Evolutionary conservation across 2,888 invertebrate species (phyloP), one percentile per base, ranked within the genome.

Genomic region (Salpingus planirostris): DNA sequence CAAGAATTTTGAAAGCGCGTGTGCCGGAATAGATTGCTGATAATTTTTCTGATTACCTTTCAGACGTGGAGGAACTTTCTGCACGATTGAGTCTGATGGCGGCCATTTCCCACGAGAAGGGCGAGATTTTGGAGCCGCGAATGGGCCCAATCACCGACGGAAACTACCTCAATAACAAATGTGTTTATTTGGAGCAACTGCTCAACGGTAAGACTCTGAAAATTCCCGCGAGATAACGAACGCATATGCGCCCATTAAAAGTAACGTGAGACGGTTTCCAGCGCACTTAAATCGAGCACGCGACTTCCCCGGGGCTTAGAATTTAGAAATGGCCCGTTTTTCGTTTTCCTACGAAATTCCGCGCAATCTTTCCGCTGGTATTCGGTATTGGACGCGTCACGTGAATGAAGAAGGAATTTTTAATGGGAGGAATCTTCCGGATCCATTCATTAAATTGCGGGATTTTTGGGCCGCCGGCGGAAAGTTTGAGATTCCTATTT

Each of bases 51-150:
- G n/a, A n/a, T n/a, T 47, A 53, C 55, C 30, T 68, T 71, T 54
- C 73, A 75, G 80, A 80, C 63, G 76, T 79, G 46, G 78, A 80
- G 60, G 80, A 80, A 60, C 68, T 80, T 52, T 78, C 80, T 47
- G 77, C 78, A 27, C 73, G 75, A 58, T 65, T 80, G 57, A 79
- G 75, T 55, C 62, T 80, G 42, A 79, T 80, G 78, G 68, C 69
- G 26, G 68, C 69, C 33, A 59, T 67, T 28, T 59, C 60, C 31
- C 54, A 58, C 26, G 70, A 70, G 47, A 60, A 68, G 44, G 66
- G 66, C 35, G 68, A 68, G 45, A 49, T 55, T 33, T 41, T 64
- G 39, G 61, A 62, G 38, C 52, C 57, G 28, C 52, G 66, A 64
- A 57, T 62, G 56, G 45, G 60, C 51, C n/a, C n/a, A n/a, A 45